Evolutionary conservation across 2,797 vertebrate species (phyloP).

Genomic region (Rhinichthys osculus): DNA sequence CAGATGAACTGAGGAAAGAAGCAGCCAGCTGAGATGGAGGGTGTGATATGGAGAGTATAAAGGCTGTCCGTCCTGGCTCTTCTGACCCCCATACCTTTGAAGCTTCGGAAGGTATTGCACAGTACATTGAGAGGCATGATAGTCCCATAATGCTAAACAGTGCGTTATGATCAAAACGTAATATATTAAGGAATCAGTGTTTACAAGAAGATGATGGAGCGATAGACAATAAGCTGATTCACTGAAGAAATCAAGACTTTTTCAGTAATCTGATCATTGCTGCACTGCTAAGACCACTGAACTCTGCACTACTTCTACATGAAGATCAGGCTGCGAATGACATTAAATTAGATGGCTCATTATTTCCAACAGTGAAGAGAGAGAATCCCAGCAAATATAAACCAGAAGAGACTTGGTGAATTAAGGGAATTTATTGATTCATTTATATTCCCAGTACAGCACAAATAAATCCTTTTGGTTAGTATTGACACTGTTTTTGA

Average conservation of each 20-base stretch:
- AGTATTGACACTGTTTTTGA: conserved; percentile 11
- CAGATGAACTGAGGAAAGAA: conserved; percentile 72
- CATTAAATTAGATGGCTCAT: not conserved
- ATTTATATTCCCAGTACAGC: conserved; percentile 20
- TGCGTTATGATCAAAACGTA: conserved; percentile 12
- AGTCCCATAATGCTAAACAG: conserved; percentile 15
- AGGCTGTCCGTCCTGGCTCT: conserved; percentile 8
- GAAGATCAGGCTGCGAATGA: conserved; percentile 21
- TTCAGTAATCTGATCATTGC: conserved; percentile 12
- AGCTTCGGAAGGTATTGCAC: conserved; percentile 44
- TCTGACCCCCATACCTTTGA: conserved; percentile 22
- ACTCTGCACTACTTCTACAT: not conserved
- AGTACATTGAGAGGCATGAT: conserved; percentile 39
- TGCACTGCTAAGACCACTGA: conserved; percentile 20
- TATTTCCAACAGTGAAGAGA: conserved; percentile 3
- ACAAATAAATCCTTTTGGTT: conserved; percentile 17
- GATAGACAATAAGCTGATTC: not conserved
- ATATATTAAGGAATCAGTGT: conserved; percentile 7
- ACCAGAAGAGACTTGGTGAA: conserved; percentile 6
- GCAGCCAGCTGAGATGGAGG: not conserved
- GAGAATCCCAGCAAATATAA: not conserved
- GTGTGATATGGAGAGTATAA: not conserved
- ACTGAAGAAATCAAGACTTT: conserved; percentile 2
- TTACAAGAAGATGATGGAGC: conserved; percentile 5
- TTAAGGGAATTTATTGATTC: not conserved